Evolutionary conservation across 2,797 vertebrate genomes (phyloP).

Genomic region (Neomorphus geoffroyi): DNA sequence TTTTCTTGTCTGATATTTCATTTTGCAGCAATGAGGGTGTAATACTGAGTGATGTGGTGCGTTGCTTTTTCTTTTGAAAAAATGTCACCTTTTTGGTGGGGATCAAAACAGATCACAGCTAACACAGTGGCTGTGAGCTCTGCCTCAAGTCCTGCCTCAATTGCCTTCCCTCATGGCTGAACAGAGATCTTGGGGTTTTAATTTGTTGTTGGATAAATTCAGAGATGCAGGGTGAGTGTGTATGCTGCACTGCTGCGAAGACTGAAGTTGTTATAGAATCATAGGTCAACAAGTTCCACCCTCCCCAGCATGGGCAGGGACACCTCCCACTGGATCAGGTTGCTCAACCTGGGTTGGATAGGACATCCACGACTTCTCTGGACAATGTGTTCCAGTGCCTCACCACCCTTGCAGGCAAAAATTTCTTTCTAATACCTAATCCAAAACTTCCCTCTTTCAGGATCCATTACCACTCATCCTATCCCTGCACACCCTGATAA

Average conservation of each 20-base stretch:
- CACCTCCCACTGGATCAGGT: too few relatives aligned
- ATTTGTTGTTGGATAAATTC: not conserved
- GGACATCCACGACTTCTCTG: too few relatives aligned
- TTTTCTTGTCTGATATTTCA: not conserved
- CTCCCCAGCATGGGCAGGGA: too few relatives aligned
- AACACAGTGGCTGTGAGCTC: rapidly evolving
- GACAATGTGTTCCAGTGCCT: too few relatives aligned
- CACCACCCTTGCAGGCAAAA: too few relatives aligned
- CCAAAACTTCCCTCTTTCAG: too few relatives aligned
- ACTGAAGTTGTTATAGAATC: not conserved
- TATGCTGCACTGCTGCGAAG: not conserved
- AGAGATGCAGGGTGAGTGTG: not conserved
- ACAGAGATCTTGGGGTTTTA: not conserved
- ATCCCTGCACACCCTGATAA: too few relatives aligned
- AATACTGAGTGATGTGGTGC: not conserved
- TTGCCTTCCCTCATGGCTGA: not conserved
- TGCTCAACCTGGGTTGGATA: too few relatives aligned
- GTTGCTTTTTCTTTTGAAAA: not conserved
- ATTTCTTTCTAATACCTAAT: too few relatives aligned
- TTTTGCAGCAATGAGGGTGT: not conserved
- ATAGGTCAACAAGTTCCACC: too few relatives aligned
- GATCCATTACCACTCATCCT: too few relatives aligned
- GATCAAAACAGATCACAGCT: not conserved
- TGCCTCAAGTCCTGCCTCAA: not conserved
- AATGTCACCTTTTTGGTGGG: not conserved